A percentile compares a stretch with the other conserved stretches of the same genome.
Conservation (phyloP, 2,888 invertebrate genomes). For the Hybos culiciformis region DNA sequence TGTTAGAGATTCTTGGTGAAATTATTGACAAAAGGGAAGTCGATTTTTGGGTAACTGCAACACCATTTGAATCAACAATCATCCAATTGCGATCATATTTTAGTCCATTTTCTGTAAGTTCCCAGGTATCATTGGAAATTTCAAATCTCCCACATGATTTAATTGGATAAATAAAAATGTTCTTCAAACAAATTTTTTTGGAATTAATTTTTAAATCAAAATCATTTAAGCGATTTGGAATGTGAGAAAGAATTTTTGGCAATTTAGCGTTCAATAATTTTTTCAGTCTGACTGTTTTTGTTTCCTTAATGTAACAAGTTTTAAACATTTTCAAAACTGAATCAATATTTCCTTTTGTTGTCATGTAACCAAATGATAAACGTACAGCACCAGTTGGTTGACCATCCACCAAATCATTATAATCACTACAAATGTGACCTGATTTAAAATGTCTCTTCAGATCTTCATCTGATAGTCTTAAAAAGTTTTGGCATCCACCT, state of each 20-base stretch:
- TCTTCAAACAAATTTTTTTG: conserved; percentile 24
- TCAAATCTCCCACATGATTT: conserved; percentile 80
- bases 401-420: conserved; percentile 70
- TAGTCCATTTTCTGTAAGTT: conserved; percentile 60
- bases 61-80: conserved; percentile 69
- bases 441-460: conserved; percentile 62
- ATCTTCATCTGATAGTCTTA: conserved; percentile 52
- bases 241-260: conserved; percentile 22
- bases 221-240: conserved; percentile 20
- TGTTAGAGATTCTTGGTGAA: conserved; percentile 47
- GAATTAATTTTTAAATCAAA: conserved; percentile 2
- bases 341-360: conserved; percentile 57
- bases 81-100: conserved; percentile 88
- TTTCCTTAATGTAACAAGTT: conserved; percentile 49
- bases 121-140: conserved; percentile 50
- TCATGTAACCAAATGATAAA: conserved; percentile 87
- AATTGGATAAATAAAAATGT: conserved; percentile 67
- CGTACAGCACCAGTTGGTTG: conserved; percentile 84
- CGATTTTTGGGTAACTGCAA: conserved; percentile 79
- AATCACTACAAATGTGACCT: conserved; percentile 87
- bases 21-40: conserved; percentile 66
- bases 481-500: conserved; percentile 78
- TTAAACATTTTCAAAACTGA: conserved; percentile 58
- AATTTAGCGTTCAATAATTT: conserved; percentile 20
- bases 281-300: conserved; percentile 18